Percentiles rank a stretch among this genome's conserved stretches.
Conservation (phyloP, 2,888 invertebrate genomes). For the Agrotis clavis region DNA sequence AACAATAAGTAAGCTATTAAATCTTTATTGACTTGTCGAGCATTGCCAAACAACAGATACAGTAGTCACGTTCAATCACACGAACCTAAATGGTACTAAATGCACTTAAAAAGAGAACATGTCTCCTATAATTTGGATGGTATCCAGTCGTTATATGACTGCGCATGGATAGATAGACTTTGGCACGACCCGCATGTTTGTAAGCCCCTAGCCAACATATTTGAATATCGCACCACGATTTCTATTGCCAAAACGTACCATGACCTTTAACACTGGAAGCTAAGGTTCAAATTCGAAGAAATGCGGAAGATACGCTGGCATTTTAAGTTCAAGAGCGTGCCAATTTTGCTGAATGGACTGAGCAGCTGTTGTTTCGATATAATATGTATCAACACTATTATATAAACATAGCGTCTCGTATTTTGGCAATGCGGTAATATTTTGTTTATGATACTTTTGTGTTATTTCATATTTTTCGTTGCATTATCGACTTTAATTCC, state of each 20-base stretch:
- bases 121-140: conserved; percentile 73
- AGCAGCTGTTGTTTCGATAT: conserved; percentile 66
- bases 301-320: conserved; percentile 43
- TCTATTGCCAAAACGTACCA: conserved; percentile 44
- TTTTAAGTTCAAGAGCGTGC: conserved; percentile 66
- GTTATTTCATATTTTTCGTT: conserved; percentile 1
- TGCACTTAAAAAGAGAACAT: conserved; percentile 67
- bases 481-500: background rate
- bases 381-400: conserved; percentile 51
- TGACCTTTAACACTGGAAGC: conserved; percentile 55
- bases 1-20: background rate
- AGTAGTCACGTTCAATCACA: conserved; percentile 2
- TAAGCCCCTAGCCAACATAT: conserved; percentile 69
- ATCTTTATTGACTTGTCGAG: background rate
- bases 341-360: conserved; percentile 71
- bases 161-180: conserved; percentile 73
- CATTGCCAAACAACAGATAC: background rate
- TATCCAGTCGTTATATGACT: conserved; percentile 77
- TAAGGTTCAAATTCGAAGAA: conserved; percentile 65
- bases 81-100: conserved; percentile 30
- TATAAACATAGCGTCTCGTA: conserved; percentile 40
- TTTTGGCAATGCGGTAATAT: conserved; percentile 42
- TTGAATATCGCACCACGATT: conserved; percentile 54
- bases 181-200: conserved; percentile 75
- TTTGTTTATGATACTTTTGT: conserved; percentile 23